Base-by-base conservation (phyloP, 2,797 vertebrate genomes). In the Melanotaenia maccullochi region DNA sequence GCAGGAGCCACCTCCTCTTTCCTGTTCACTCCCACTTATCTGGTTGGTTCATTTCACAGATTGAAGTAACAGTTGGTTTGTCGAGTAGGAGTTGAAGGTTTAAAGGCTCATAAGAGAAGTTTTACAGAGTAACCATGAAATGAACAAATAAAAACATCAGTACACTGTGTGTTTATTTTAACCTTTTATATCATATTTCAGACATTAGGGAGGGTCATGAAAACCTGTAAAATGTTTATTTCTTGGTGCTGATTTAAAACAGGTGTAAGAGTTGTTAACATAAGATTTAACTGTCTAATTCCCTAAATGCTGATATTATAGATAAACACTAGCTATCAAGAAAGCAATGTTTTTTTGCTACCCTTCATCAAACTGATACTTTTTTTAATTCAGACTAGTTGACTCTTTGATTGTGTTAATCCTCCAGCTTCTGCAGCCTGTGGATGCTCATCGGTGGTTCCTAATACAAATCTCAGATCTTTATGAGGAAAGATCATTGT, bases 31-130 rank as follows among this genome's bases (percentile, higher is more conserved):
- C 83, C 87, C 85, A 82, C 65, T 70, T 11, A 65, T 54, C 80
- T 51, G 81, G 66, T 87, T 87, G 85, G 85, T 77, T 71, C 38
- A 1, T 58, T 62, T 35, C 59, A 25, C 67, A 64, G 9, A 25
- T 30, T 58, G 35, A 73, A 40, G 63, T 69, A 11, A 47, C 51
- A 82, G 80, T 92, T 90, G 87, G 87, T 60, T 47, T 22, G 44
- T 33, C 64, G 35, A 84, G 83, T 13, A 85, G 82, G 86, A 78
- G 82, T 62, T 30, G 22, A 60, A 32, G 44, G 4, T 44, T 61
- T 72, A 62, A 68, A 63, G 58, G 60, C 75, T 78, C 57, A 9
- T 61, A 42, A 60, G 56, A 58, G 30, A 9, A 9, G 9, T 0
- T 57, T 70, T 61, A n/a, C 25, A 44, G 38, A 49, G 5, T 1